phyloP scores from a whole-genome alignment of 2,888 invertebrate genomes.

The Tetheella fluctuosa region DNA sequence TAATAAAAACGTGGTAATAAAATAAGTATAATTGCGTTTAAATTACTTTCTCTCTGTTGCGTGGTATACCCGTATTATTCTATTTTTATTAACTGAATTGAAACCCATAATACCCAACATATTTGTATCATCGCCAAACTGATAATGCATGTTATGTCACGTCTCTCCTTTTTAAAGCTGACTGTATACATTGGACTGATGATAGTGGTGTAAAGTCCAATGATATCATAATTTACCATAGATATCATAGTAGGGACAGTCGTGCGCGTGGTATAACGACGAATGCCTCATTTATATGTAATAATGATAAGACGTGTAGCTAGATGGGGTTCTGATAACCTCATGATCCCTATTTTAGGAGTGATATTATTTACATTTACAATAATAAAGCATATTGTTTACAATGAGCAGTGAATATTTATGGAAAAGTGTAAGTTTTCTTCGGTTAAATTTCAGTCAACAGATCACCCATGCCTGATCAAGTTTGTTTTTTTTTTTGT shows the following conservation, averaged over 20 bases:
- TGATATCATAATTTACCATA: conserved; percentile 6
- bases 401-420: neutral
- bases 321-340: conserved; percentile 37
- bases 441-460: too few species aligned
- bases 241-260: neutral
- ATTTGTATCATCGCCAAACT: neutral
- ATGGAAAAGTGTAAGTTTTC: neutral
- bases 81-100: too few species aligned
- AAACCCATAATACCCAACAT: neutral
- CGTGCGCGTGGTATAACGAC: neutral
- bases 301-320: conserved; percentile 49
- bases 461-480: too few species aligned
- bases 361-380: neutral
- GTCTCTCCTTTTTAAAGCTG: neutral
- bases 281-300: conserved; percentile 18
- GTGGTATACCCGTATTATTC: too few species aligned
- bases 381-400: neutral
- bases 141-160: neutral
- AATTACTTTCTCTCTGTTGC: too few species aligned
- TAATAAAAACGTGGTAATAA: too few species aligned
- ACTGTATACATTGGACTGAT: neutral
- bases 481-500: too few species aligned
- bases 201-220: conserved; percentile 1
- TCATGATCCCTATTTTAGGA: conserved; percentile 30
- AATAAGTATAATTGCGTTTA: too few species aligned